These are phyloP conservation scores for Ceramica pisi DNA, from an alignment of 2,888 invertebrate species.

Conservation along the genomic window DNA sequence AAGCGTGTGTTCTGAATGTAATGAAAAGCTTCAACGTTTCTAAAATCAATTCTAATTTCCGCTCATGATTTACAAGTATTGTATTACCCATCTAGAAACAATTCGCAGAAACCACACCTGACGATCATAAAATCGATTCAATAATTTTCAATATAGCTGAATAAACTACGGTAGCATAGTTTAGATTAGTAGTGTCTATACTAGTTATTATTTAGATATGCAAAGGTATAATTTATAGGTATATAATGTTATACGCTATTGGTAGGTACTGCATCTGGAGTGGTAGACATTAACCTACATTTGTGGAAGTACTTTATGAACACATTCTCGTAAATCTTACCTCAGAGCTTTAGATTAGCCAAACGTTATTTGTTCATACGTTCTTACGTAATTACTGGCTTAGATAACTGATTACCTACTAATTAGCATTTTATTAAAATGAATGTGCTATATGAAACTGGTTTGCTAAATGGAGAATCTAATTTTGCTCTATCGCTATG, in stretches of 20 bases:
- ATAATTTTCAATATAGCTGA: background rate
- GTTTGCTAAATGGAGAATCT: constrained; percentile 29
- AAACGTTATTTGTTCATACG: constrained; percentile 50
- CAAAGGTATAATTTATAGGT: constrained; percentile 33
- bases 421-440: constrained; percentile 42
- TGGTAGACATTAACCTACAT: constrained; percentile 77
- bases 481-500: constrained; percentile 23
- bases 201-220: constrained; percentile 38
- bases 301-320: constrained; percentile 54
- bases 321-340: constrained; percentile 63
- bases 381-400: constrained; percentile 45
- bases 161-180: background rate
- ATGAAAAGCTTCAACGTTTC: background rate
- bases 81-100: constrained; percentile 11
- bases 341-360: constrained; percentile 56
- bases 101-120: background rate
- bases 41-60: background rate
- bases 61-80: background rate
- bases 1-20: background rate
- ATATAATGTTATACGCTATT: constrained; percentile 42
- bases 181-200: constrained; percentile 14
- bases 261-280: constrained; percentile 54
- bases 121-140: background rate
- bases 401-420: constrained; percentile 41
- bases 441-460: constrained; percentile 33